Evolutionary conservation across 2,888 invertebrate genomes (phyloP), one percentile per base, ranked within the genome.

Genomic region (Drosophila diplacantha): DNA sequence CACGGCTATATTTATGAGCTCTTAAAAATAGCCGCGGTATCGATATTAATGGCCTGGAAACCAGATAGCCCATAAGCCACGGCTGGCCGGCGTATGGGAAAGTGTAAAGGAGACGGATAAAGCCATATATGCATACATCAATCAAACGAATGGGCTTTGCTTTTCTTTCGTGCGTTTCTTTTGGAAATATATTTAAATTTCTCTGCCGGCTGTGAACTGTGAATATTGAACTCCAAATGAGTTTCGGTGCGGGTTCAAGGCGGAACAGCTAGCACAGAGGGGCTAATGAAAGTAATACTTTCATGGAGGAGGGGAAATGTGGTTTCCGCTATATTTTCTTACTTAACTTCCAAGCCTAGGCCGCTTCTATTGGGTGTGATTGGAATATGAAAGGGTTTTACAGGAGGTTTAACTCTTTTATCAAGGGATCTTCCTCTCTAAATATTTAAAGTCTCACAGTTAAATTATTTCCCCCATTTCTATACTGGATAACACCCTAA

Each of bases 1-100:
- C 69, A 53, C 76, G 68, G 67, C 18, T 46, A 20, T 61, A 67
- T 80, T 76, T 73, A 80, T 76, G 74, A 80, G 69, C 69, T 82
- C 66, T 73, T 63, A 49, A 63, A 82, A 71, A 79, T 56, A 62
- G 59, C 60, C 57, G 32, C 60, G 39, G 34, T 16, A 62, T 54
- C 66, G 49, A 65, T 58, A 52, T 58, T 59, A 58, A 58, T 66
- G 68, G 68, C 65, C 49, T 58, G 59, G 69, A 67, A 69, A 67
- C 67, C 67, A 67, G 70, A 67, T 67, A 54, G 49, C 41, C 52
- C 60, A 32, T 52, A 46, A 32, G 62, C 49, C 68, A 26, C 35
- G 5, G 9, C 43, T 18, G 18, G 37, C 6, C 8, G 34, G 65
- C 29, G 51, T 59, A 53, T 60, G 61, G 44, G 69, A 67, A 67